Evolutionary conservation across 2,797 vertebrate genomes (phyloP).

Genomic region (Threskiornis aethiopicus): DNA sequence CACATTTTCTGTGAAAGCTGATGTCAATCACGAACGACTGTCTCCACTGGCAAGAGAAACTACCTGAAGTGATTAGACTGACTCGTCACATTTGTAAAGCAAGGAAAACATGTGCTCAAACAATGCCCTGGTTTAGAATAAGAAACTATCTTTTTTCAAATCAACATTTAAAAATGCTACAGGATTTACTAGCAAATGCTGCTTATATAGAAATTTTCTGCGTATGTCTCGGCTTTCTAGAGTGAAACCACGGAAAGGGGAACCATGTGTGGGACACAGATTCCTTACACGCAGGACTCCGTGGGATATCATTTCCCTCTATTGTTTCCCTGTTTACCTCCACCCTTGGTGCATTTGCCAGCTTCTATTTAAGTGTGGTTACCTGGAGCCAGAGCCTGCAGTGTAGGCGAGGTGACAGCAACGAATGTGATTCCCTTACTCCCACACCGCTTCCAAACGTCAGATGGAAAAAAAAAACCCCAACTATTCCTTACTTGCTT

Average conservation of each 20-base stretch:
- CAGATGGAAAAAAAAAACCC: not conserved
- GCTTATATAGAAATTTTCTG: not conserved
- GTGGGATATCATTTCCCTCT: constrained; percentile 9
- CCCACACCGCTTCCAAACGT: not conserved
- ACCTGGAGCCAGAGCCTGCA: constrained; percentile 27
- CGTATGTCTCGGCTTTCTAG: not conserved
- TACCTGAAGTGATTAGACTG: constrained; percentile 7
- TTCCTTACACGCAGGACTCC: not conserved
- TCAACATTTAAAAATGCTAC: not conserved
- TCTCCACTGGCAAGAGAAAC: not conserved
- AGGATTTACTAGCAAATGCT: not conserved
- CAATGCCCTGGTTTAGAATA: not conserved
- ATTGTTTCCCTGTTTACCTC: constrained; percentile 42
- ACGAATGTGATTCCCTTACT: constrained; percentile 10
- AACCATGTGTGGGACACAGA: not conserved
- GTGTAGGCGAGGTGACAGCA: not conserved
- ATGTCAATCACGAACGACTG: not conserved
- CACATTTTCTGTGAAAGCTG: not conserved
- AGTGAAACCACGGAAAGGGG: not conserved
- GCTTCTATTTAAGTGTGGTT: constrained; percentile 10
- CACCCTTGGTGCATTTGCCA: constrained; percentile 32
- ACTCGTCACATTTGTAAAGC: not conserved
- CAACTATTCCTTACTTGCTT: not conserved
- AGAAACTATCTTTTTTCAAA: not conserved
- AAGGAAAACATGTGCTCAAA: not conserved